These are phyloP conservation scores for Herminia tarsipennalis DNA, from an alignment of 2,888 invertebrate genomes.

Conservation along the genomic window DNA sequence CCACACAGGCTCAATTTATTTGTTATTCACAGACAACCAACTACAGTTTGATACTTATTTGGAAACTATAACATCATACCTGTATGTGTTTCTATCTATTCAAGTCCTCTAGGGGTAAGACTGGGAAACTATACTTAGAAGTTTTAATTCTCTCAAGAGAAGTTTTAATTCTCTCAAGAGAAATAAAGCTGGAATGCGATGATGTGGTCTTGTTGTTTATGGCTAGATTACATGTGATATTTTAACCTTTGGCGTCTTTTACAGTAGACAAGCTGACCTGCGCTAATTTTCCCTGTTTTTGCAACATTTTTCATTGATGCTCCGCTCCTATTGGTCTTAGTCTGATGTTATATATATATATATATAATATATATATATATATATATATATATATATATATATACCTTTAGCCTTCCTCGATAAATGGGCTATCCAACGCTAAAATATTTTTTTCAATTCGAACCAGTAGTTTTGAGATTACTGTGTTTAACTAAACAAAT, in stretches of 20 bases:
- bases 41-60: conserved; percentile 25
- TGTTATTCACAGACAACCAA: conserved; percentile 15
- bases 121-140: conserved; percentile 19
- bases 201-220: conserved; percentile 23
- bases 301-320: too few species aligned
- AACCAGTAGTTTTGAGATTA: too few species aligned
- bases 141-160: conserved; percentile 29
- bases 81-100: conserved; percentile 16
- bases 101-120: conserved; percentile 12
- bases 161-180: conserved; percentile 28
- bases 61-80: conserved; percentile 13
- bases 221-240: neutral
- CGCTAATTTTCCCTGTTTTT: too few species aligned
- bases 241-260: neutral
- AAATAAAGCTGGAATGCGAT: conserved; percentile 22
- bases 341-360: too few species aligned
- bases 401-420: too few species aligned
- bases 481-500: too few species aligned
- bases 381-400: too few species aligned
- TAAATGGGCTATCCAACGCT: too few species aligned
- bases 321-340: too few species aligned
- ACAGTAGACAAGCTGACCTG: too few species aligned
- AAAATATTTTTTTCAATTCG: too few species aligned
- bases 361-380: too few species aligned
- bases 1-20: conserved; percentile 4